Base-by-base conservation (phyloP, 2,888 invertebrate genomes). In the Dynastes hyllus region DNA sequence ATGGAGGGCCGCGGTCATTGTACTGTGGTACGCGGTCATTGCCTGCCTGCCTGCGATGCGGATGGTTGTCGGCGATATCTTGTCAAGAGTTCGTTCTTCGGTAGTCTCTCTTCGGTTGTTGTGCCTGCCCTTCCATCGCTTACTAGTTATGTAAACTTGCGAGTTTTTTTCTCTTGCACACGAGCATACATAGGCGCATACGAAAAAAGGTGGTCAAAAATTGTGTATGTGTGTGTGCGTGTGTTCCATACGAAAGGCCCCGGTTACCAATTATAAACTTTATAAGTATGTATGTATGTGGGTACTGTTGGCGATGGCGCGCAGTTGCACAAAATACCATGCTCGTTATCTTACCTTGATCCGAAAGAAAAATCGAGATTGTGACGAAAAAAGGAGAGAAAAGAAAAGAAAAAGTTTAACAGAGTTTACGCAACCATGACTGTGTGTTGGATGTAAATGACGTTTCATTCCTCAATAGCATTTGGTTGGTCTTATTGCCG, bases 1-100 rank as follows among this genome's bases (percentile, higher is more conserved):
- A 85, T 85, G 84, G 84, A 85, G 86, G 73, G 83, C 84, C 83
- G 83, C 84, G 84, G 87, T 87, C 87, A 87, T 87, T 82, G 87
- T 84, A 86, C 87, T 58, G 58, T 82, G 55, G 81, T 81, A 80
- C 82, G 83, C 87, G 87, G 87, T 88, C 87, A 86, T 87, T 87
- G 87, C 86, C 86, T 87, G 55, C 16, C 55, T 58, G 45, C 45
- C 22, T 22, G 53, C 53, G 55, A 58, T 16, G 55, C 22, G 55
- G 55, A 58, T 58, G 55, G 55, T 58, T 45, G 45, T 45, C 16
- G 86, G 79, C 76, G 78, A 81, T 86, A 86, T 86, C 86, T 87
- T 86, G 87, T 87, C 86, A 58, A 2, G 55, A 84, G 85, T 82
- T 81, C 80, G 80, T 80, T 83, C 84, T 84, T 82, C 82, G 80